Evolutionary conservation across 2,888 invertebrate species (phyloP), one percentile per base, ranked within the genome.

Genomic region (Diaperis boleti): DNA sequence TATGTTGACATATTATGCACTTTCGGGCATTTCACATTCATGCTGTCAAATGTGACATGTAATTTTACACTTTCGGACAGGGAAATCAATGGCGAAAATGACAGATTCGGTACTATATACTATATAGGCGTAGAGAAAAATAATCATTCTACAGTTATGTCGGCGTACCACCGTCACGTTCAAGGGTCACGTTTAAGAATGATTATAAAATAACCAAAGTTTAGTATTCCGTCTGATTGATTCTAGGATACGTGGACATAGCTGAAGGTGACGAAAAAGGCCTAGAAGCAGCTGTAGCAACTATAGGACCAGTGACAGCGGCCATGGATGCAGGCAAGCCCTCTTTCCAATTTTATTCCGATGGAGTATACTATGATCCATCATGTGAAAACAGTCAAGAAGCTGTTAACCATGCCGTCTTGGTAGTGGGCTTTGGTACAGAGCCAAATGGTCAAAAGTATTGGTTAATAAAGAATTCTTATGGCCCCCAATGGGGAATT

Each of bases 261-360:
- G 86, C 89, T 1, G 69, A 82, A 45, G 92, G 90, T 1, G 85
- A 88, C 77, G 95, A 95, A 81, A 76, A 85, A 8, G 87, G 88
- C 75, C 83, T 95, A 75, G 85, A 86, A 82, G 81, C 84, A 67
- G 95, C 94, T 8, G 87, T 94, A 39, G 94, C 94, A 52, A 90
- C 91, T 0, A 81, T 91, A 66, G 95, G 95, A 0, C 95, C 95
- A n/a, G 85, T 95, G 35, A 86, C 93, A 8, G 90, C 94, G 45
- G 94, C 93, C 73, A 94, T 95, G 76, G 94, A 96, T 84, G 95
- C 95, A 62, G 88, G 89, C 20, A 91, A 89, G 70, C 35, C 61
- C 8, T 55, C 65, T 66, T 94, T 95, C 88, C 94, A 94, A 82
- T 89, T 92, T 79, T 95, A 95, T 82, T 85, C 86, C 7, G 82